Evolutionary conservation across 1,140 invertebrate genomes (phyloP).

Genomic region (Zaprionus ornatus): DNA sequence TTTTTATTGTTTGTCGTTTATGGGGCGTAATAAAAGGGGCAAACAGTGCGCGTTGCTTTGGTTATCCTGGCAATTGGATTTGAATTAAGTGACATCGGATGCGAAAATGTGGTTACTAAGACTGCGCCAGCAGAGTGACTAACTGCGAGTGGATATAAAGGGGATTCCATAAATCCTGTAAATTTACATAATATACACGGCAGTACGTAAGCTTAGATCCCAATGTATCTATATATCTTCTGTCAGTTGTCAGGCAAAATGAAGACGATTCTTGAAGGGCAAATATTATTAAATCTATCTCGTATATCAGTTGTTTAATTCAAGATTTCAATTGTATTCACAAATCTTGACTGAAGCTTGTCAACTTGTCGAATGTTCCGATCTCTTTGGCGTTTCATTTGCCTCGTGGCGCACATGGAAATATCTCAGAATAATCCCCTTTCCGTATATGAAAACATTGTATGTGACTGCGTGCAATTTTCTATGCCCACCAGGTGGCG

Average conservation of each 20-base stretch:
- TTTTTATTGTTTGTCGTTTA: slow-evolving; percentile 35
- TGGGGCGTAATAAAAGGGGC: slow-evolving; percentile 9
- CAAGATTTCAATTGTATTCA: neutral
- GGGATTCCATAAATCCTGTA: neutral
- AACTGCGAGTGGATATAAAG: slow-evolving; percentile 8
- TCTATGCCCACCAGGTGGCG: neutral
- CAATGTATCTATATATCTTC: neutral
- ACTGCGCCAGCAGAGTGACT: neutral
- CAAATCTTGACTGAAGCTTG: too few species aligned
- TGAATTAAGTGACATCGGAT: slow-evolving; percentile 37
- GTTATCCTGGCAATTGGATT: slow-evolving; percentile 43
- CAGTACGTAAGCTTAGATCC: neutral
- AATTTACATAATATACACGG: neutral
- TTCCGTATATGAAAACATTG: neutral
- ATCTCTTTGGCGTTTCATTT: slow-evolving; percentile 16
- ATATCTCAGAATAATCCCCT: neutral
- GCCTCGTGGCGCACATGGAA: slow-evolving; percentile 2
- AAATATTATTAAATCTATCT: too few species aligned
- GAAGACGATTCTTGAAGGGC: neutral
- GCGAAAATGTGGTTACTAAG: slow-evolving; percentile 33
- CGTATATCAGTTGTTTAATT: too few species aligned
- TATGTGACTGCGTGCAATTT: neutral
- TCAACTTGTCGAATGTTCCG: too few species aligned
- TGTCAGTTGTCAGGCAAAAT: neutral
- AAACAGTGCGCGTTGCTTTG: slow-evolving; percentile 13